These are phyloP conservation scores for Cherax quadricarinatus DNA, from an alignment of 1,140 invertebrate genomes.

Conservation along the genomic window DNA sequence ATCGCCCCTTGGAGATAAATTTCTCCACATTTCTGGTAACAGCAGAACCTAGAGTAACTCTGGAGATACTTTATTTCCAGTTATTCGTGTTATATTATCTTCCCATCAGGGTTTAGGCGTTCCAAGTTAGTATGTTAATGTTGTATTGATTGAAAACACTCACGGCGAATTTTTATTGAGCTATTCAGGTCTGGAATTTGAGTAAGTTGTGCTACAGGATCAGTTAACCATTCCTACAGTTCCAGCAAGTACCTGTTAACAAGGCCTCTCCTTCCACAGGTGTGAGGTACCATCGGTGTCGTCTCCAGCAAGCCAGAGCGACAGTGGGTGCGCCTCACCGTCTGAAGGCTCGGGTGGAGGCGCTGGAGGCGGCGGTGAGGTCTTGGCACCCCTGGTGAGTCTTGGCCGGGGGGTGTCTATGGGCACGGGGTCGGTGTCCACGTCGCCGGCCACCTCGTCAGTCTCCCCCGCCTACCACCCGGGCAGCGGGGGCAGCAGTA, in stretches of 20 bases:
- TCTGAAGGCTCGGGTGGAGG: constrained; percentile 47
- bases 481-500: constrained; percentile 26
- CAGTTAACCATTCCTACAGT: background rate
- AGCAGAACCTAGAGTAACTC: no score
- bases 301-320: constrained; percentile 62
- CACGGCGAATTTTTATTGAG: no score
- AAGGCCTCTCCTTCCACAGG: constrained; percentile 12
- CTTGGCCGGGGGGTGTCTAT: constrained; percentile 44
- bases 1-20: no score
- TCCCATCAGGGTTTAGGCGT: no score
- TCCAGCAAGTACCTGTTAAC: no score
- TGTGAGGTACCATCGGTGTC: constrained; percentile 54
- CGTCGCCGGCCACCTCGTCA: constrained; percentile 42
- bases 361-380: constrained; percentile 40
- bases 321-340: constrained; percentile 62
- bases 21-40: no score
- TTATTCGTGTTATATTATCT: no score
- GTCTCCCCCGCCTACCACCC: constrained; percentile 50
- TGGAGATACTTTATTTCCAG: no score
- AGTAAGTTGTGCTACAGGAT: no score
- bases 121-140: no score
- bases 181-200: no score
- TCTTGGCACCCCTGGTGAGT: constrained; percentile 43
- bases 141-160: no score
- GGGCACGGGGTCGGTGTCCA: constrained; percentile 36